Base-by-base conservation (phyloP, 2,113 vertebrate genomes). In the Mugil cephalus region DNA sequence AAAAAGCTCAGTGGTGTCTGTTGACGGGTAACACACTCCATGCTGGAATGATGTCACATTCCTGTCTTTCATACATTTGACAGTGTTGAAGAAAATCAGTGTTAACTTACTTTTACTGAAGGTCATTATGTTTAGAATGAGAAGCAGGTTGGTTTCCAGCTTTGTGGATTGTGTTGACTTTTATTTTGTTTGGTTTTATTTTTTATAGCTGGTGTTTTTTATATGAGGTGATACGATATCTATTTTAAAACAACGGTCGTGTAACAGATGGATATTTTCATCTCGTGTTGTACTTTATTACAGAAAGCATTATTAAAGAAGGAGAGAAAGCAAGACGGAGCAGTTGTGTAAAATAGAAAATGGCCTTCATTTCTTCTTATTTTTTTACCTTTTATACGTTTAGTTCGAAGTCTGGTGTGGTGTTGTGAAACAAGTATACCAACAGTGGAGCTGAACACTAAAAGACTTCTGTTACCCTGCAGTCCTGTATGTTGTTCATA, bases 171-270 rank as follows among this genome's bases (percentile, higher is more conserved):
- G 50, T 77, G 56, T 58, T 10, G 56, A 47, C 17, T 72, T 73
- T 2, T 79, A 65, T 18, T 71, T 73, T 54, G n/a, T n/a, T n/a
- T n/a, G n/a, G n/a, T 62, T 30, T 45, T 68, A 53, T 69, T 71
- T 82, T 76, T 70, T 84, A 75, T 84, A 72, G 74, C 21, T 47
- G 36, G 63, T 85, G 74, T 83, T 87, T 88, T 91, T 72, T 89
- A 82, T 85, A 85, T 83, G 34, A 80, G 74, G 83, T 89, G 83
- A 88, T 52, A 85, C 89, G 82, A 76, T 14, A 45, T 82, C 68
- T 87, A 78, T 85, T 89, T 88, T 78, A 61, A 80, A 84, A 71
- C 30, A 43, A 43, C 48, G 58, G 47, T 78, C 73, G 74, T 80
- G 50, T 65, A 70, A 75, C 59, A 18, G 47, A 54, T 35, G n/a